A percentile compares a stretch with the other conserved stretches of the same genome.
phyloP scores from a whole-genome alignment of 2,113 vertebrate species.

The Engystomops pustulosus region DNA sequence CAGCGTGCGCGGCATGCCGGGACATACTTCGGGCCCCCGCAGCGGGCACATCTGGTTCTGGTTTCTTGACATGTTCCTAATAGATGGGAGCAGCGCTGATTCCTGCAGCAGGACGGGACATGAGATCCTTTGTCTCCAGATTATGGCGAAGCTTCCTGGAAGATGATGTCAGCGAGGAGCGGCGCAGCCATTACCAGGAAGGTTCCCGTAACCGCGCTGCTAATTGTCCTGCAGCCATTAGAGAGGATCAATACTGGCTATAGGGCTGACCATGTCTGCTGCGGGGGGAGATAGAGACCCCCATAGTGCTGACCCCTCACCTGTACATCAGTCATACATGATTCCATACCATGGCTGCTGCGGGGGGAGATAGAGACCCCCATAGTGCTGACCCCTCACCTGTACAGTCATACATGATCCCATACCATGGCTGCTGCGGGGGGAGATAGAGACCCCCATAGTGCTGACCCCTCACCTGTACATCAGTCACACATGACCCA shows the following conservation, averaged over 20 bases:
- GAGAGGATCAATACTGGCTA: neutral
- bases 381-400: no score
- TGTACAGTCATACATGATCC: no score
- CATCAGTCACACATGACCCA: no score
- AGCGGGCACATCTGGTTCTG: constrained; percentile 42
- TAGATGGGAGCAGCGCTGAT: neutral
- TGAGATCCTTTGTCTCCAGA: neutral
- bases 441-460: no score
- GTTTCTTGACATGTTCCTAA: constrained; percentile 38
- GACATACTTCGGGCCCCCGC: constrained; percentile 41
- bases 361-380: no score
- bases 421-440: no score
- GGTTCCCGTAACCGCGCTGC: neutral
- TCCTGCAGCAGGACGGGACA: no score
- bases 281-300: no score
- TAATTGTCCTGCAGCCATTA: neutral
- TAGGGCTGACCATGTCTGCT: neutral
- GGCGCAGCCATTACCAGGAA: neutral
- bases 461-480: no score
- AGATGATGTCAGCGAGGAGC: constrained; percentile 33
- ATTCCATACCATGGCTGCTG: no score
- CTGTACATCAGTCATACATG: no score
- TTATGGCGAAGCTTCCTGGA: neutral
- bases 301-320: no score
- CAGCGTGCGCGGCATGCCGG: constrained; percentile 6